These are phyloP conservation scores for Zapornia atra DNA, from an alignment of 2,113 vertebrate species.

Conservation along the genomic window DNA sequence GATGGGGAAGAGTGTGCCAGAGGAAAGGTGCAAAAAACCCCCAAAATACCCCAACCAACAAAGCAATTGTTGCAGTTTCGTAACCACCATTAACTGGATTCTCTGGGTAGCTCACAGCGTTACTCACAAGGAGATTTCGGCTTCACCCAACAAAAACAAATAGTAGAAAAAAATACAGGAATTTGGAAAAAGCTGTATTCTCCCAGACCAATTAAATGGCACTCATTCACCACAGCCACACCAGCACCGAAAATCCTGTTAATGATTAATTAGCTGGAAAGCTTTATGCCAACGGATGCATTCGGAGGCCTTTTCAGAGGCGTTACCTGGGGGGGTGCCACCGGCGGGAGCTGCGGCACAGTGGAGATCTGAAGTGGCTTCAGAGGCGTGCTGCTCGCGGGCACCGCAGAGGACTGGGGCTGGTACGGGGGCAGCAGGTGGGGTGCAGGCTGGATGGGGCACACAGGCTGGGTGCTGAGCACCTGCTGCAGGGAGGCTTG, in stretches of 20 bases:
- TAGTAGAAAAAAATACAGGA: not conserved
- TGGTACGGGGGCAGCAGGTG: slow-evolving; percentile 73
- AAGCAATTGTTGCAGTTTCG: not conserved
- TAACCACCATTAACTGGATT: not conserved
- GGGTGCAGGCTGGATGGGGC: slow-evolving; percentile 67
- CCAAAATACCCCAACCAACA: not conserved
- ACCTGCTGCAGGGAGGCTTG: slow-evolving; percentile 76
- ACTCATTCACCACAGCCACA: not conserved
- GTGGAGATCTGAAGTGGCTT: slow-evolving; percentile 85
- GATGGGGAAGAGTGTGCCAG: not conserved
- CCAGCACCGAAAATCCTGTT: not conserved
- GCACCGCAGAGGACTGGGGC: slow-evolving; percentile 71
- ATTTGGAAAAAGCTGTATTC: not conserved
- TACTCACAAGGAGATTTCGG: not conserved
- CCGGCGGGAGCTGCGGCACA: slow-evolving; percentile 65
- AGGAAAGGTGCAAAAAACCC: not conserved
- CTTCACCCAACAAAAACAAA: not conserved
- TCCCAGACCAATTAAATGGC: not conserved
- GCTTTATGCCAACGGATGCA: rapidly evolving
- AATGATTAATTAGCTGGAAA: not conserved
- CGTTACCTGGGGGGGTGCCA: slow-evolving; percentile 83
- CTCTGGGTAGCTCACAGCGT: not conserved
- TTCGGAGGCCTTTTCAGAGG: not conserved
- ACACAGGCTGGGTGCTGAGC: slow-evolving; percentile 73
- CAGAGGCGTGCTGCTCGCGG: slow-evolving; percentile 62